phyloP scores from a whole-genome alignment of 2,113 vertebrate species.

The Progne subis region DNA sequence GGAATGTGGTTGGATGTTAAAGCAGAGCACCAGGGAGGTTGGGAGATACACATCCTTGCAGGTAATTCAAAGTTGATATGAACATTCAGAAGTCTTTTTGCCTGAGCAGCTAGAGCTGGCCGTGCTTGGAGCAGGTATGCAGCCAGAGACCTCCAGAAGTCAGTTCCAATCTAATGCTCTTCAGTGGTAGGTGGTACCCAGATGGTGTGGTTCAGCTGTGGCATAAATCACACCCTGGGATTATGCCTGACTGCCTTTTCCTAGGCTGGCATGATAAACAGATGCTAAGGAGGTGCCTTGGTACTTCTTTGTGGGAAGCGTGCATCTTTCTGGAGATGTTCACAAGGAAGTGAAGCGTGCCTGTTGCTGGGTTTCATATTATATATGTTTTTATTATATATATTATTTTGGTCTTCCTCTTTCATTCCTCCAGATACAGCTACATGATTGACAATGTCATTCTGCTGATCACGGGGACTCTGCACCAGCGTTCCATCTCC shows the following conservation, averaged over 20 bases:
- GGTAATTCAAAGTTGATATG: background rate
- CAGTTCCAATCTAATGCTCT: background rate
- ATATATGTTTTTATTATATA: background rate
- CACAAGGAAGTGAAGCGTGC: background rate
- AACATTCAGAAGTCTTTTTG: background rate
- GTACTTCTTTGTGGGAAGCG: background rate
- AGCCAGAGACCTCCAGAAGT: background rate
- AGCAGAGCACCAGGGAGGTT: background rate
- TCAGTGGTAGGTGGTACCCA: background rate
- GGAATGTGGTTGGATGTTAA: background rate
- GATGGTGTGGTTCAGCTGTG: background rate
- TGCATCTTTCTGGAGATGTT: background rate
- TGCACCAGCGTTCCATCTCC: conserved; percentile 94
- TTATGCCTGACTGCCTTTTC: background rate
- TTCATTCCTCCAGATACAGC: conserved; percentile 84
- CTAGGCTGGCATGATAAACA: background rate
- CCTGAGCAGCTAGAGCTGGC: background rate
- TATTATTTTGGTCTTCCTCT: background rate
- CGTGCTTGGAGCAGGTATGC: background rate
- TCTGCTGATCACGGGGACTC: conserved; percentile 94
- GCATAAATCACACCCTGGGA: background rate
- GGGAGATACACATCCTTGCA: background rate
- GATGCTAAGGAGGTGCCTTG: background rate
- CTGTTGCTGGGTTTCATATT: background rate
- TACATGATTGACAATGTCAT: conserved; percentile 99